These are phyloP conservation scores for Micromesistius poutassou DNA, from an alignment of 2,797 vertebrate species.

Conservation along the genomic window DNA sequence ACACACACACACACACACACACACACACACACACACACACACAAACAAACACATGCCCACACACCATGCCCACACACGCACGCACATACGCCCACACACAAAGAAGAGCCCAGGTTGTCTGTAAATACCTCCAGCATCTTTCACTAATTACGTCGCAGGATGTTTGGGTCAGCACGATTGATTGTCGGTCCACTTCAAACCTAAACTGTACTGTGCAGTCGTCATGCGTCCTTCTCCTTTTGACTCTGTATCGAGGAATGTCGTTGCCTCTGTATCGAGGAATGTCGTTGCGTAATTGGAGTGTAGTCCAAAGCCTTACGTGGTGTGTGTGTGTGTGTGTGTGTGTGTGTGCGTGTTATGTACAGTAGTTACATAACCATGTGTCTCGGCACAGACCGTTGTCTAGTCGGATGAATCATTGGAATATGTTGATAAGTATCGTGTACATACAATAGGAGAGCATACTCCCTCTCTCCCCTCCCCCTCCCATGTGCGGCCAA, in stretches of 20 bases:
- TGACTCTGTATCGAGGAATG: constrained; percentile 51
- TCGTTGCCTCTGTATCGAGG: constrained; percentile 46
- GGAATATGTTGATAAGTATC: constrained; percentile 54
- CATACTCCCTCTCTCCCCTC: constrained; percentile 31
- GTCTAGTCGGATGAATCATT: constrained; percentile 59
- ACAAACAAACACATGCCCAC: constrained; percentile 22
- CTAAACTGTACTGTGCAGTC: constrained; percentile 41
- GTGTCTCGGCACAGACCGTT: constrained; percentile 39
- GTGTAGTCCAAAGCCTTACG: constrained; percentile 50
- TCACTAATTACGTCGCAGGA: constrained; percentile 63
- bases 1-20: not conserved
- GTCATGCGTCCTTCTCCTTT: constrained; percentile 52
- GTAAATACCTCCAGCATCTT: constrained; percentile 59
- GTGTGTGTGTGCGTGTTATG: constrained; percentile 44
- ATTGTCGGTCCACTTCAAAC: constrained; percentile 51
- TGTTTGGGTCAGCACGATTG: constrained; percentile 47
- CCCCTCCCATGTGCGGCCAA: constrained; percentile 43
- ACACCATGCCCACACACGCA: constrained; percentile 21
- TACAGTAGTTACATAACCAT: constrained; percentile 59
- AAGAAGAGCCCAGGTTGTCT: constrained; percentile 49
- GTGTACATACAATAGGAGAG: constrained; percentile 40
- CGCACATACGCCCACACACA: constrained; percentile 25
- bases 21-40: constrained; percentile 19
- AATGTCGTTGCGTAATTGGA: constrained; percentile 47
- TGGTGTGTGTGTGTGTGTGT: not conserved